phyloP scores from a whole-genome alignment of 2,888 invertebrate genomes.

The Notodonta ziczac region DNA sequence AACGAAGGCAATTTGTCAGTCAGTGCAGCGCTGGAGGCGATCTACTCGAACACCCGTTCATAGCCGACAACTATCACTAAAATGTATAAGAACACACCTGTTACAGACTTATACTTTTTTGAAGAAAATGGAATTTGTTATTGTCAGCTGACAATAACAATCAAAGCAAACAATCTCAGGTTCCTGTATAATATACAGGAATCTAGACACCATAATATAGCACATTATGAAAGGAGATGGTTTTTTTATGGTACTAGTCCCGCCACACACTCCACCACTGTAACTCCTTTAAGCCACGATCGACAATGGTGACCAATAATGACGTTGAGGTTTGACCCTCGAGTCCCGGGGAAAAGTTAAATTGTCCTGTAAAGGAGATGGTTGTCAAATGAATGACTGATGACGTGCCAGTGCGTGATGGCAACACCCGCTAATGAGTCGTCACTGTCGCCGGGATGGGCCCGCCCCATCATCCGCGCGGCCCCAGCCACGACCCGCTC shows the following conservation, averaged over 20 bases:
- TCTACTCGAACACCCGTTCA: slow-evolving; percentile 16
- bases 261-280: too few relatives aligned
- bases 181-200: background rate
- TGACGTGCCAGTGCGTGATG: slow-evolving; percentile 26
- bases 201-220: background rate
- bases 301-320: too few relatives aligned
- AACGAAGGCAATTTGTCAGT: slow-evolving; percentile 76
- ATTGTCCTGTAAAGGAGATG: slow-evolving; percentile 1
- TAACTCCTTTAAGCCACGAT: too few relatives aligned
- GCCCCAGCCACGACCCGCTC: slow-evolving; percentile 33
- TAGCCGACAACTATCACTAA: slow-evolving; percentile 14
- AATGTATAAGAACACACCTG: background rate
- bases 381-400: slow-evolving; percentile 27
- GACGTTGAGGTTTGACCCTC: too few relatives aligned
- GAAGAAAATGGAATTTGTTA: background rate
- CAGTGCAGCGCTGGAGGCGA: slow-evolving; percentile 43
- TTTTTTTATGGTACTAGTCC: too few relatives aligned
- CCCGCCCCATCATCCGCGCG: slow-evolving; percentile 31
- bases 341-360: too few relatives aligned
- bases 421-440: slow-evolving; percentile 63
- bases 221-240: too few relatives aligned
- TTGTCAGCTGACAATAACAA: too few relatives aligned
- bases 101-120: background rate
- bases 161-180: too few relatives aligned
- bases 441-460: slow-evolving; percentile 58